Conservation (phyloP, 1,140 invertebrate species). For the Zaprionus ghesquierei region DNA sequence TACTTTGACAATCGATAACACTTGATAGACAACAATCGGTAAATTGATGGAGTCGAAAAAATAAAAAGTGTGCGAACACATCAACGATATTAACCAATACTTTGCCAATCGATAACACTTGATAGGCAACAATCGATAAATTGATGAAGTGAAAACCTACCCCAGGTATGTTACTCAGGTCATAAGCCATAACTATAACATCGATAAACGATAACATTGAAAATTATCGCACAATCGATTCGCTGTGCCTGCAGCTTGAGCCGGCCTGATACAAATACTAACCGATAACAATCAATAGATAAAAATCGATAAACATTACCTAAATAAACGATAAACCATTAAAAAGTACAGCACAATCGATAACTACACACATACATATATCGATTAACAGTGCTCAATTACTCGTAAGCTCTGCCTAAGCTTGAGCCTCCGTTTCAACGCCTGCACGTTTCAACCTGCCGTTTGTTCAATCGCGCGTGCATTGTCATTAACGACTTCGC, state of each 20-base stretch:
- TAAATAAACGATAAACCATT: no score
- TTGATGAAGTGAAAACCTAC: not conserved
- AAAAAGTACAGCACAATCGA: not conserved
- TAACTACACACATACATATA: not conserved
- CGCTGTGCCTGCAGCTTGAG: no score
- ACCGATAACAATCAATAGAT: not conserved
- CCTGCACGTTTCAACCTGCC: constrained; percentile 7
- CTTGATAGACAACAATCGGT: not conserved
- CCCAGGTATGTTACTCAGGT: no score
- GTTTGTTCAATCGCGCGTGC: constrained; percentile 37
- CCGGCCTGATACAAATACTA: no score
- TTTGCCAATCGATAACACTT: no score
- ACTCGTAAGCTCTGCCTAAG: not conserved
- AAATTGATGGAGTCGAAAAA: not conserved
- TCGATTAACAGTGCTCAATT: constrained; percentile 11
- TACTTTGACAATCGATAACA: not conserved
- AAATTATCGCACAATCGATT: no score
- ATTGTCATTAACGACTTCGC: constrained; percentile 44
- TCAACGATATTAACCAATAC: no score
- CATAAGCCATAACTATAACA: no score
- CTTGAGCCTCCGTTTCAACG: not conserved
- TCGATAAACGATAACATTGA: no score
- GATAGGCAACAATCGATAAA: not conserved
- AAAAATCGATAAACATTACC: not conserved
- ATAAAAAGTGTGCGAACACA: no score